A percentile compares a stretch with the other conserved stretches of the same genome.
Conservation (phyloP, 2,113 vertebrate genomes). For the Chinchilla lanigera region DNA sequence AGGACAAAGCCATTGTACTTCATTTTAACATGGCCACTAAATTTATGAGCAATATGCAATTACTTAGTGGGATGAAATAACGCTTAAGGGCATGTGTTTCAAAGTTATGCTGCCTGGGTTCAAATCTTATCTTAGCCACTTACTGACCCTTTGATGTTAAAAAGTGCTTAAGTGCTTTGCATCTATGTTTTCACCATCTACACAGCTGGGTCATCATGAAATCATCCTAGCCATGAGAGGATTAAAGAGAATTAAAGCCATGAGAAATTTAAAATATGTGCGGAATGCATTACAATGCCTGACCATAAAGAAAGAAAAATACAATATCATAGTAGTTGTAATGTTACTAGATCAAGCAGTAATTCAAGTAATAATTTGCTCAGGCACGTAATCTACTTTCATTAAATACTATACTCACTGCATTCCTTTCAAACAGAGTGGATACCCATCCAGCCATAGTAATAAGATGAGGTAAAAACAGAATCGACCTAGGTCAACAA, state of each 20-base stretch:
- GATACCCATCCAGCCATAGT: not conserved
- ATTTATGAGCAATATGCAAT: not conserved
- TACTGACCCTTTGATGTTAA: not conserved
- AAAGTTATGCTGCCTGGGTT: not conserved
- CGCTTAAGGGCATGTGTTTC: not conserved
- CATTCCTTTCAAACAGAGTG: not conserved
- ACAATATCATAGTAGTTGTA: not conserved
- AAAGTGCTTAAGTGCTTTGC: not conserved
- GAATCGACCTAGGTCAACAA: not conserved
- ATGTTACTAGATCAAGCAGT: not conserved
- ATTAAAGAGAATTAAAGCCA: not conserved
- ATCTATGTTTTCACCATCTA: not conserved
- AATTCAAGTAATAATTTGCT: slow-evolving; percentile 23
- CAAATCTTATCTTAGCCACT: not conserved
- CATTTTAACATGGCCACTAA: not conserved
- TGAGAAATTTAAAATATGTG: not conserved
- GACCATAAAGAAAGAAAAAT: not conserved
- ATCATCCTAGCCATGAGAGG: not conserved
- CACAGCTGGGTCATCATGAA: not conserved
- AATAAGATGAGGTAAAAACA: not conserved
- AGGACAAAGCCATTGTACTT: not conserved
- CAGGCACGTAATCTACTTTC: not conserved
- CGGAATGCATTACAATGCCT: not conserved
- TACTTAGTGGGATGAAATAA: not conserved
- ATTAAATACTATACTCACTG: not conserved